Base-by-base conservation (phyloP, 2,888 invertebrate genomes). In the Ophion costatus region DNA sequence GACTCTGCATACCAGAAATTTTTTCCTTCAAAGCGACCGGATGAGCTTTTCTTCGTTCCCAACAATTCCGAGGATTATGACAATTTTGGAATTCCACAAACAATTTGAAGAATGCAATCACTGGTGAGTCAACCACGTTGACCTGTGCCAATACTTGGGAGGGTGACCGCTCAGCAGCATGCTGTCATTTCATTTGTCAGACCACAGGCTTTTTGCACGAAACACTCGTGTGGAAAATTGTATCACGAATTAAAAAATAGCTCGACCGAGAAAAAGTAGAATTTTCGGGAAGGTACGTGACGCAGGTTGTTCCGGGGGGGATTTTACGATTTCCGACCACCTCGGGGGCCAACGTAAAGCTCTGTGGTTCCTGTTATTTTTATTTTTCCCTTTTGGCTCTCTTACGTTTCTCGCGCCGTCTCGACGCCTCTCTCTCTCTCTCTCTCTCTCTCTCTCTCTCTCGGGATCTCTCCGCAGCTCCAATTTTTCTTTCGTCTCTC, bases 321-420 rank as follows among this genome's bases (percentile, higher is more conserved):
- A 51, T 51, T 51, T 51, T 59, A 59, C 20, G 57, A 57, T 14
- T 24, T 24, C 42, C 11, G 29, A 63, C 63, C 38, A 17, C 20
- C 17, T 29, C n/a, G 9, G 38, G n/a, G 59, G 22, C 61, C 73
- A 67, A 61, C 67, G 78, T 11, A 33, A 33, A 63, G 61, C 77
- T 67, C 17, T 38, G 0, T 29, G 24, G 69, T 22, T 78, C 33
- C 59, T 82, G 75, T 79, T 84, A 79, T 82, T 81, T 82, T 82
- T 71, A 79, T 86, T 87, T 87, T 85, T 74, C 63, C 17, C 59
- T 9, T 7, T 83, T 51, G 75, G 80, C 81, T 86, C 79, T 14
- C 73, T 76, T 76, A 67, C 59, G 86, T 77, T 74, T 79, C 80
- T 81, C 82, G 70, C 79, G 79, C 67, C 81, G 66, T 24, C 82